These are phyloP conservation scores for Metacarcinus magister DNA, from an alignment of 2,888 invertebrate genomes.

Conservation along the genomic window DNA sequence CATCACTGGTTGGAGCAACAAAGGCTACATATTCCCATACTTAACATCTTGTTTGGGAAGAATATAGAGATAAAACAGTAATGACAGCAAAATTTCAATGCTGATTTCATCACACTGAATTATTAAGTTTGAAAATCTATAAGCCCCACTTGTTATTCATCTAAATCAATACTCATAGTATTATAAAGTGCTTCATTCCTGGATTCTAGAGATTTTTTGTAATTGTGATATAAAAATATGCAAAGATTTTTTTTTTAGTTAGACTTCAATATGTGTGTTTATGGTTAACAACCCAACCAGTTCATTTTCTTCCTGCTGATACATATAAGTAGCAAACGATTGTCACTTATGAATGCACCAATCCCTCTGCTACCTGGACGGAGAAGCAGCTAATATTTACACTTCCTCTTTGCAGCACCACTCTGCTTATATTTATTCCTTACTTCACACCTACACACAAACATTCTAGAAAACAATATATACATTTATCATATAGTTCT, in stretches of 20 bases:
- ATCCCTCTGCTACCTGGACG: neutral
- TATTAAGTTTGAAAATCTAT: neutral
- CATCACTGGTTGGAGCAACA: neutral
- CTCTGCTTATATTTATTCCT: neutral
- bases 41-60: neutral
- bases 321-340: neutral
- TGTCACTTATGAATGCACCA: neutral
- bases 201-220: neutral
- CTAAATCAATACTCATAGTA: neutral
- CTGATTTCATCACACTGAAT: neutral
- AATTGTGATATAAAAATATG: neutral
- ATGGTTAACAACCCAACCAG: neutral
- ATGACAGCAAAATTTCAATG: neutral
- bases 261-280: neutral
- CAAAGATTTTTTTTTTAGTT: neutral
- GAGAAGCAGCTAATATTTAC: conserved; percentile 16
- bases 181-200: neutral
- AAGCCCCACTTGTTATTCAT: neutral
- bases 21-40: neutral
- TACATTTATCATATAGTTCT: conserved; percentile 43
- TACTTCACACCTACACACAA: neutral
- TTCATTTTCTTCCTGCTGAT: neutral
- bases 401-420: neutral
- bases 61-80: neutral
- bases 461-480: conserved; percentile 18